Base-by-base conservation (phyloP, 1,140 invertebrate genomes). In the Popillia japonica region DNA sequence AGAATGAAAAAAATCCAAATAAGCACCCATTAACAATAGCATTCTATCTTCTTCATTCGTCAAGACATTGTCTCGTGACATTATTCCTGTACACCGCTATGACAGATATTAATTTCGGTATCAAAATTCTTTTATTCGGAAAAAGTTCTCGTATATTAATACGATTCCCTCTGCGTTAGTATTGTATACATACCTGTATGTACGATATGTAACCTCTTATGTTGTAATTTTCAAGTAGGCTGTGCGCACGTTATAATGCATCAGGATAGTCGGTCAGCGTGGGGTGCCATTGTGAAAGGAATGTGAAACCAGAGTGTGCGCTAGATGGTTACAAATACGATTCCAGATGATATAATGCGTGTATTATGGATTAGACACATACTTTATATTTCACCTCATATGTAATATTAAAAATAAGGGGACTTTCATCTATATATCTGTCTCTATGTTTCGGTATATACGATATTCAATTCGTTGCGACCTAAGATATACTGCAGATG, bases 341-440 rank as follows among this genome's bases (percentile, higher is more conserved):
- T 83, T 84, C 81, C 44, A 78, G 82, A 82, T 84, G 82, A 84
- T 84, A 82, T 80, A 84, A 83, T 82, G 83, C 73, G 61, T 76
- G 76, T 73, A 78, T 78, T 81, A 81, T 79, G 78, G 76, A 81
- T 79, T 74, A 48, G 72, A 75, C 61, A 73, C 75, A 78, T 72
- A 72, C 77, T 75, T 81, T 79, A 81, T 78, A 78, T 79, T 81
- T 81, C 80, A 79, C 17, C 17, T 64, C 61, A 20, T 64, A n/a
- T n/a, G 77, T 77, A 72, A 64, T 64, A 64, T 64, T 64, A 64
- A 64, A 64, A 64, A 64, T n/a, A n/a, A 17, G 61, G 61, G 61
- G 61, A 64, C 17, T 64, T 20, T 64, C 23, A n/a, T n/a, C n/a
- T n/a, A n/a, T n/a, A n/a, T n/a, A n/a, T 22, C 9, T 22, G 22